phyloP scores from a whole-genome alignment of 2,113 vertebrate genomes.

The Hippocampus mohnikei region DNA sequence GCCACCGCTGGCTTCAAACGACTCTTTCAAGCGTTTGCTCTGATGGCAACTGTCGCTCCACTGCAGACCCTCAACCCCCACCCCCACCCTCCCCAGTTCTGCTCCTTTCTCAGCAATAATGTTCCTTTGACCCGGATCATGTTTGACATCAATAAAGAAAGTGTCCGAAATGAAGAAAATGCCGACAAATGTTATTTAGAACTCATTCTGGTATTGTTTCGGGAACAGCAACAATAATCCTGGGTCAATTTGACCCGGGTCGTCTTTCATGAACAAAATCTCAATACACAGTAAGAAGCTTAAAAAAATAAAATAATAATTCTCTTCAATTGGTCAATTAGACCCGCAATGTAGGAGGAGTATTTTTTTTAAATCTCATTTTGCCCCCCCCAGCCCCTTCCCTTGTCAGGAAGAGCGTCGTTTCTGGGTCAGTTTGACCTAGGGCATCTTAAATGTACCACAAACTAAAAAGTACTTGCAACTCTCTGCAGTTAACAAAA shows the following conservation, averaged over 20 bases:
- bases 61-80: background rate
- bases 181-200: background rate
- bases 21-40: slow-evolving; percentile 38
- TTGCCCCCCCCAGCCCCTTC: background rate
- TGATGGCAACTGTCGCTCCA: background rate
- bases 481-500: background rate
- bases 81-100: no score
- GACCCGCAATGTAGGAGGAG: background rate
- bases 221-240: background rate
- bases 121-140: no score
- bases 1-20: slow-evolving; percentile 59
- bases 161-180: background rate
- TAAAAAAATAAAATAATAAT: background rate
- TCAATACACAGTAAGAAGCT: background rate
- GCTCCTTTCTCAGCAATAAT: no score
- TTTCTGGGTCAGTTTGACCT: background rate
- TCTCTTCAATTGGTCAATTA: background rate
- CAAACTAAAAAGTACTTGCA: background rate
- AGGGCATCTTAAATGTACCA: background rate
- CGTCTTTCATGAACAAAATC: no score
- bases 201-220: background rate
- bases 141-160: no score
- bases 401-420: background rate
- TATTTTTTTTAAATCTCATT: no score
- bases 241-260: no score